A percentile compares a stretch with the other conserved stretches of the same genome.
phyloP scores from a whole-genome alignment of 1,140 invertebrate species.

The Artemia franciscana region DNA sequence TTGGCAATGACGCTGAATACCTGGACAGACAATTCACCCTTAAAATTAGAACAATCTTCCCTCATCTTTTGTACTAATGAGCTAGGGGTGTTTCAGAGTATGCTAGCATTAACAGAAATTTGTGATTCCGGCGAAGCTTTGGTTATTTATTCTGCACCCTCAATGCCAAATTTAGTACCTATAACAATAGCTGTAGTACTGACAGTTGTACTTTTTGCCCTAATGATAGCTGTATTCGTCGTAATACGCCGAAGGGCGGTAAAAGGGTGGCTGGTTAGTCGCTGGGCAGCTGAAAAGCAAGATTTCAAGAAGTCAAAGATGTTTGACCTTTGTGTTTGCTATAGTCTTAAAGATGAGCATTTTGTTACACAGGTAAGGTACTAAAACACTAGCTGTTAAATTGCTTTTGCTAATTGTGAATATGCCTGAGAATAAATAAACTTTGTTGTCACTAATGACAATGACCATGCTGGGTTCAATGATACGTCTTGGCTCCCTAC shows the following conservation, averaged over 20 bases:
- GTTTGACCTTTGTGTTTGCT: conserved; percentile 78
- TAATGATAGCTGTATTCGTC: conserved; percentile 34
- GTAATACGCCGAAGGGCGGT: conserved; percentile 65
- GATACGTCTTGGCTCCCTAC: too few relatives aligned
- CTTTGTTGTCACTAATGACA: too few relatives aligned
- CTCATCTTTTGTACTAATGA: not conserved
- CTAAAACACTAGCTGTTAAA: too few relatives aligned
- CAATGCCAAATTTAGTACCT: conserved; percentile 8
- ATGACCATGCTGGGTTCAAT: too few relatives aligned
- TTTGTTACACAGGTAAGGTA: conserved; percentile 47
- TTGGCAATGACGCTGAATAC: conserved; percentile 46
- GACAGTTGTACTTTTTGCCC: conserved; percentile 37
- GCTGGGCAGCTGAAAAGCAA: conserved; percentile 34
- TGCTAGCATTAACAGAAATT: not conserved
- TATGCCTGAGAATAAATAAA: too few relatives aligned
- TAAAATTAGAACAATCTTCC: not conserved
- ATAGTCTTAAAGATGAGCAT: conserved; percentile 75
- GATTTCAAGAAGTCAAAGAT: conserved; percentile 63
- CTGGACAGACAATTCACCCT: conserved; percentile 11
- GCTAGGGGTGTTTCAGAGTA: conserved; percentile 1
- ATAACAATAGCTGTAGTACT: conserved; percentile 38
- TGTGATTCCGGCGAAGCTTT: not conserved
- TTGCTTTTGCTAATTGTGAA: too few relatives aligned
- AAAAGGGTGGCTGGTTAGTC: conserved; percentile 26
- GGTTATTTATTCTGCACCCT: conserved; percentile 8